Percentiles rank a stretch among this genome's conserved stretches.
phyloP scores from a whole-genome alignment of 2,113 vertebrate species.

The Cathartes aura region DNA sequence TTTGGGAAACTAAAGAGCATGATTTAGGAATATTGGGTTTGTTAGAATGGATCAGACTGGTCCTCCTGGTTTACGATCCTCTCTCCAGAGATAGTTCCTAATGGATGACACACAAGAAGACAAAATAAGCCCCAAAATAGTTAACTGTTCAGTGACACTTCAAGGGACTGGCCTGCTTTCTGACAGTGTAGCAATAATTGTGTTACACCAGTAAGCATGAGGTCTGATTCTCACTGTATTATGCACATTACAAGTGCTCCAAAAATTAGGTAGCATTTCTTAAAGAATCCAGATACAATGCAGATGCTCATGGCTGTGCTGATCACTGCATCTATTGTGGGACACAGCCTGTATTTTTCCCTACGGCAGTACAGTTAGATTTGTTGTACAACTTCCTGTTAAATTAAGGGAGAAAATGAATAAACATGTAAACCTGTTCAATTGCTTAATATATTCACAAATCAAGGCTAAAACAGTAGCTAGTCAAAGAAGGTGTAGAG shows the following conservation, averaged over 20 bases:
- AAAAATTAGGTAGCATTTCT: background rate
- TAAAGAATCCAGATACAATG: background rate
- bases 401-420: constrained; percentile 18
- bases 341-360: background rate
- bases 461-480: background rate
- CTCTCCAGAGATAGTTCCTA: background rate
- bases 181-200: background rate
- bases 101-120: background rate
- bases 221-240: background rate
- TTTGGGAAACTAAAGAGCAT: constrained; percentile 38
- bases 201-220: background rate
- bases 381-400: background rate
- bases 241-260: background rate
- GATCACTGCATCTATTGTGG: background rate
- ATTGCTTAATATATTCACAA: background rate
- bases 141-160: background rate
- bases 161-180: background rate
- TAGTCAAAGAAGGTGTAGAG: background rate
- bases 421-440: constrained; percentile 15
- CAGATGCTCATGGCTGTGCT: background rate
- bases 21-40: constrained; percentile 56
- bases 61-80: background rate
- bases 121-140: background rate
- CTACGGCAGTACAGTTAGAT: background rate
- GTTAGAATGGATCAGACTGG: constrained; percentile 26